Conservation (phyloP, 2,113 vertebrate species). For the human region GRCh38 chr14:98189001-98189500, state of each 20-base stretch:
- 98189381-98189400: neutral
- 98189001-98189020: neutral
- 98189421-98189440: neutral
- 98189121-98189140: too few species aligned
- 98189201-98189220: neutral
- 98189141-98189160: neutral
- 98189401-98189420: accelerated
- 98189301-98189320: neutral
- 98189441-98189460: neutral
- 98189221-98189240: neutral
- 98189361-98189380: accelerated
- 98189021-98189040: neutral
- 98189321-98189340: accelerated
- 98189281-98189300: neutral
- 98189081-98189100: neutral
- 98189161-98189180: neutral
- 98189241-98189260: neutral
- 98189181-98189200: neutral
- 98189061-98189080: neutral
- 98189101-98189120: neutral
- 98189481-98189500: neutral
- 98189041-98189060: neutral
- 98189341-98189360: accelerated
- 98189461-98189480: neutral
- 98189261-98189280: neutral